Base-by-base conservation (phyloP, 2,888 invertebrate species). In the Xestia c-nigrum region DNA sequence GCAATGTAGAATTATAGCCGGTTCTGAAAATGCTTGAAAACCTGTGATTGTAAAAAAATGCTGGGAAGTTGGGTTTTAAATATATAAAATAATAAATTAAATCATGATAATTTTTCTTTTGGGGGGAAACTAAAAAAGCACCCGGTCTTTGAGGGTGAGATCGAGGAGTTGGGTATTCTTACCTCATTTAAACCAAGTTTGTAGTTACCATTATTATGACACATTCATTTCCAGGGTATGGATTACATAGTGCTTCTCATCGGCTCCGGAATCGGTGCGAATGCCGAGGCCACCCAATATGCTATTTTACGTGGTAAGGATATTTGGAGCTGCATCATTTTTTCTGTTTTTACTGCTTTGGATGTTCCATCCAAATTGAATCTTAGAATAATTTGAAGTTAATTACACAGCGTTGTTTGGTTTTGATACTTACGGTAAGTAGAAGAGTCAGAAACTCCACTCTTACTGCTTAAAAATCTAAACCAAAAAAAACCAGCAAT, bases 221-320 rank as follows among this genome's bases (percentile, higher is more conserved):
- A 40, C 21, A 24, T 67, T 46, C 31, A 61, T 59, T 52, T 66
- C 21, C 93, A 98, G 98, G 98, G 98, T 73, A 97, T 98, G 93
- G 97, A 98, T 70, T 97, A 98, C 1, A 98, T 98, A 0, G 94
- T 98, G 74, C 95, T 98, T 19, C 95, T 99, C 55, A 95, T 99
- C 85, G 98, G 98, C 87, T 97, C 98, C 91, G 99, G 99, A 0
- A 31, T 3, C 1, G 98, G 99, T 89, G 98, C 99, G 3, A 99
- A 99, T 93, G 98, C 98, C 6, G 98, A 98, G 96, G 98, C 99
- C 5, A 97, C 99, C 90, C 99, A 99, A 92, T 99, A 98, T 92
- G 99, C 98, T 5, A 98, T 99, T 0, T 97, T 98, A 67, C 98
- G 98, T 76, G 99, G 98, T 90, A 97, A 97, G 92, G 81, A 47